These are phyloP conservation scores for Megaceryle torquata DNA, from an alignment of 2,113 vertebrate species.

Conservation along the genomic window DNA sequence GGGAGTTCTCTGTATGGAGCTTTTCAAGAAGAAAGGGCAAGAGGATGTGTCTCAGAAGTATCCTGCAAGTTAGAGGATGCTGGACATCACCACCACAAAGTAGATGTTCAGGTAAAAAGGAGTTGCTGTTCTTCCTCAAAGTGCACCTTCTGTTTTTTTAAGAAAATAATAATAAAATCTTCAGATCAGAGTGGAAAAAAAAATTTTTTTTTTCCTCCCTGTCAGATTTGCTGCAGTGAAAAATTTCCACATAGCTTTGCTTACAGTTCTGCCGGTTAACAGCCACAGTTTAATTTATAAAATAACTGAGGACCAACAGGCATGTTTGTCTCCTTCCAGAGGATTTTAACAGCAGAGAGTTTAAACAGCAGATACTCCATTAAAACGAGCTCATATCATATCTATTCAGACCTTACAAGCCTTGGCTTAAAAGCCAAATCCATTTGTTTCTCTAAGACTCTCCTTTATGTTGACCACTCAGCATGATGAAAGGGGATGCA, in stretches of 20 bases:
- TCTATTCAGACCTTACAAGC: background rate
- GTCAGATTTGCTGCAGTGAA: slow-evolving; percentile 29
- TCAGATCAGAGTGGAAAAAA: background rate
- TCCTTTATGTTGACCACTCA: background rate
- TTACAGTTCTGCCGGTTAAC: background rate
- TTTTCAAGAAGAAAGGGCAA: background rate
- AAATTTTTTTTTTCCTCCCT: background rate
- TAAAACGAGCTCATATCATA: background rate
- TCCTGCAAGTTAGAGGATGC: background rate
- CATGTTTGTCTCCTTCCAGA: background rate
- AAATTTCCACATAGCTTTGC: background rate
- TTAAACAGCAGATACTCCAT: background rate
- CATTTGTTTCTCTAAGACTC: background rate
- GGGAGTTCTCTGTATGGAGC: background rate
- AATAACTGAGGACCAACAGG: background rate
- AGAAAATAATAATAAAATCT: background rate
- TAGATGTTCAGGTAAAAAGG: background rate
- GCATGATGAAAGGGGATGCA: background rate
- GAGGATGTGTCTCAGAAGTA: background rate
- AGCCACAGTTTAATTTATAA: background rate
- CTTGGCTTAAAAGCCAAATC: background rate
- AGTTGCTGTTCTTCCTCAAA: background rate
- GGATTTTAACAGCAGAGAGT: background rate
- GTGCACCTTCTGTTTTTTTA: background rate
- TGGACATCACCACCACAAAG: background rate